Evolutionary conservation across 2,797 vertebrate genomes (phyloP).

Genomic region (Dipus sagitta): DNA sequence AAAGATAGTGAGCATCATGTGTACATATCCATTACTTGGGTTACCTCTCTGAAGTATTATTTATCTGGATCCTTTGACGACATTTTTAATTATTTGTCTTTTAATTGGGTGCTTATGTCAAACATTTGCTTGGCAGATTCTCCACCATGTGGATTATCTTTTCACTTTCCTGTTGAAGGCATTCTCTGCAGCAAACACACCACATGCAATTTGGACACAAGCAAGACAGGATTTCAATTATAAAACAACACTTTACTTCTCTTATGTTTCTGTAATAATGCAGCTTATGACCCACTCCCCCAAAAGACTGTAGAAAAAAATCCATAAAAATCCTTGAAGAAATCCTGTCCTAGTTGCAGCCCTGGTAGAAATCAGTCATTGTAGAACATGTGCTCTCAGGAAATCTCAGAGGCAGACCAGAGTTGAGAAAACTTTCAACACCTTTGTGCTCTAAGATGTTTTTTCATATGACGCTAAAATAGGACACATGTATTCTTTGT

Average conservation of each 20-base stretch:
- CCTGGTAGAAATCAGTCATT: slow-evolving; percentile 3
- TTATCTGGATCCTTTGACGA: neutral
- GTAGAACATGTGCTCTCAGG: slow-evolving; percentile 9
- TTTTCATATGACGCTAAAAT: slow-evolving; percentile 16
- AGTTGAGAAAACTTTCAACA: slow-evolving; percentile 38
- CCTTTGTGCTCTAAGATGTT: slow-evolving; percentile 22
- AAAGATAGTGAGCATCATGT: slow-evolving; percentile 14
- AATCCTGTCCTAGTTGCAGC: slow-evolving; percentile 21
- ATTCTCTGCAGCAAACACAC: neutral
- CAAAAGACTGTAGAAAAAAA: slow-evolving; percentile 31
- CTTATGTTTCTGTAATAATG: slow-evolving; percentile 29
- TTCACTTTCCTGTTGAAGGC: slow-evolving; percentile 15
- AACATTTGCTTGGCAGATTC: neutral
- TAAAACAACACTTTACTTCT: neutral
- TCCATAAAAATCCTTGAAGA: slow-evolving; percentile 44
- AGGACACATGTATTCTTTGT: slow-evolving; percentile 61
- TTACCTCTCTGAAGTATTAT: slow-evolving; percentile 28
- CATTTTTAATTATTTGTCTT: slow-evolving; percentile 11
- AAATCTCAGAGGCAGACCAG: slow-evolving; percentile 30
- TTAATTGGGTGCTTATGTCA: neutral
- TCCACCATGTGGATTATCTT: neutral
- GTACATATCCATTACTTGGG: neutral
- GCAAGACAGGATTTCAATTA: neutral
- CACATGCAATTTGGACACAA: slow-evolving; percentile 31
- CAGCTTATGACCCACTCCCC: neutral